These are phyloP conservation scores for Scopus umbretta DNA, from an alignment of 2,113 vertebrate genomes.

Conservation along the genomic window DNA sequence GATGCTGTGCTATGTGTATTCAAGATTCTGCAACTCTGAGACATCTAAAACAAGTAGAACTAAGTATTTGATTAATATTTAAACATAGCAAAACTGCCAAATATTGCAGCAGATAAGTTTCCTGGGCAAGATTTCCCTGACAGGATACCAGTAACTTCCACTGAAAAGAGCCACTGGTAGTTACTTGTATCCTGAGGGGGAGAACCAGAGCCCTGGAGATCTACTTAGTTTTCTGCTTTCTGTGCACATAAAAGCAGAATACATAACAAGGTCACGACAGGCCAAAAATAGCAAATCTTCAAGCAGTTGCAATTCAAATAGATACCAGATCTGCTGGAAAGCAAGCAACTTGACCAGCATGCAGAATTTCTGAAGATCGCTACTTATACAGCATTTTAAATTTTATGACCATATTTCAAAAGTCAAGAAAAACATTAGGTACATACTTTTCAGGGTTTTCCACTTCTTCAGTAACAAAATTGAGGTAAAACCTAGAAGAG, in stretches of 20 bases:
- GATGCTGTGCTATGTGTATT: neutral
- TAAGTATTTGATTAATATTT: slow-evolving; percentile 48
- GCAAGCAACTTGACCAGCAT: neutral
- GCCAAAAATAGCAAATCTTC: slow-evolving; percentile 24
- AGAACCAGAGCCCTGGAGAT: neutral
- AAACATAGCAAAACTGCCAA: slow-evolving; percentile 37
- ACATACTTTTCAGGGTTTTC: slow-evolving; percentile 91
- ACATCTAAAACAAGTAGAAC: neutral
- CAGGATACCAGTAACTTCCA: slow-evolving; percentile 21
- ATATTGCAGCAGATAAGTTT: neutral
- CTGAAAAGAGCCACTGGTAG: slow-evolving; percentile 1
- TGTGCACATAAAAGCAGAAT: slow-evolving; percentile 9
- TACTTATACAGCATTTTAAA: neutral
- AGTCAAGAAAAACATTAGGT: neutral
- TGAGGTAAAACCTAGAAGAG: slow-evolving; percentile 91
- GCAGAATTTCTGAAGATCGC: neutral
- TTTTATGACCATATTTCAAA: neutral
- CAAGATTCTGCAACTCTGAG: neutral
- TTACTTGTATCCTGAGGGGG: neutral
- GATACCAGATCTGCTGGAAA: slow-evolving; percentile 5
- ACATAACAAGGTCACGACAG: slow-evolving; percentile 13
- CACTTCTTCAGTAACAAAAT: slow-evolving; percentile 96
- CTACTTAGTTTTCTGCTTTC: slow-evolving; percentile 45
- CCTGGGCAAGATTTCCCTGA: neutral
- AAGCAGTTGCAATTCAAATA: slow-evolving; percentile 26